A percentile compares a stretch with the other conserved stretches of the same genome.
These are phyloP conservation scores for Vulpes vulpes DNA, from an alignment of 2,113 vertebrate species.

Conservation along the genomic window DNA sequence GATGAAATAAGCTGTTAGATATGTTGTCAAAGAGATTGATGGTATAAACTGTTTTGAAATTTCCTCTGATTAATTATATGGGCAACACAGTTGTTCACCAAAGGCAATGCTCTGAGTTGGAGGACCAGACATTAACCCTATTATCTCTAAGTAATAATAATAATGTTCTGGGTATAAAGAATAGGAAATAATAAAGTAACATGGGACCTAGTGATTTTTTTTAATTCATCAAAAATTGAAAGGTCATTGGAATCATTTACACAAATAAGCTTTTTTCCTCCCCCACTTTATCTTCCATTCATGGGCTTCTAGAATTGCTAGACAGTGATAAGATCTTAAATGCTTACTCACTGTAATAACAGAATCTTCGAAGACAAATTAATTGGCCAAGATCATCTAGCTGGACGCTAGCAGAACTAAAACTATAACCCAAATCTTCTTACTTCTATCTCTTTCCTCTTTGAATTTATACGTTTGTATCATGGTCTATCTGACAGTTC, in stretches of 20 bases:
- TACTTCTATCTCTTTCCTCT: not conserved
- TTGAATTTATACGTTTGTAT: not conserved
- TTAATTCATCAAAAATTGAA: constrained; percentile 5
- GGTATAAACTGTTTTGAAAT: constrained; percentile 80
- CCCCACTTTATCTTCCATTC: not conserved
- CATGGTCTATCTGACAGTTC: not conserved
- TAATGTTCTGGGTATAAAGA: constrained; percentile 16
- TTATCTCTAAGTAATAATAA: not conserved
- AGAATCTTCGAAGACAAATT: constrained; percentile 46
- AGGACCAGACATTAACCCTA: constrained; percentile 57
- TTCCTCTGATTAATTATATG: constrained; percentile 85
- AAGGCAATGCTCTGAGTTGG: constrained; percentile 73
- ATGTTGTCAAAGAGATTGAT: constrained; percentile 87
- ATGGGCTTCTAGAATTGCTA: not conserved
- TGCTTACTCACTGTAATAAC: constrained; percentile 7
- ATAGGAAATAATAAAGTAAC: constrained; percentile 34
- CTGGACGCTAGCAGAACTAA: not conserved
- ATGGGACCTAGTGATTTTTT: not conserved
- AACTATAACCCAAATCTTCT: not conserved
- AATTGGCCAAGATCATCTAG: not conserved
- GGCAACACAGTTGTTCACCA: constrained; percentile 75
- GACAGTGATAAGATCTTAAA: constrained; percentile 43
- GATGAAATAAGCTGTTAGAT: constrained; percentile 81
- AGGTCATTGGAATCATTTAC: not conserved
- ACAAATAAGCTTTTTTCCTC: constrained; percentile 10